Base-by-base conservation (phyloP, 2,888 invertebrate genomes). In the Pimpla rufipes region DNA sequence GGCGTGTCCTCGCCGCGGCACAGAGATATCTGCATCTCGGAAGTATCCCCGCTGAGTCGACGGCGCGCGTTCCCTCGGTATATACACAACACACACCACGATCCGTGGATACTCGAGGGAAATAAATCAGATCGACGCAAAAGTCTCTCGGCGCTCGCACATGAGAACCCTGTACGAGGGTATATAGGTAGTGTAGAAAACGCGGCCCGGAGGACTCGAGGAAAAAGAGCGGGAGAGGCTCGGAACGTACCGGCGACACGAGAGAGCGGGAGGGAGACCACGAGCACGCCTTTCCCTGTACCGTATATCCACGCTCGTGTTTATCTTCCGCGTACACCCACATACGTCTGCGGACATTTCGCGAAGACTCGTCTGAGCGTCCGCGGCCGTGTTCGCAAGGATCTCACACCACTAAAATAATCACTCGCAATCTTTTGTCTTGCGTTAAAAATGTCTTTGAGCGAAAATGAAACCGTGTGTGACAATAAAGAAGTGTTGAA, bases 101-200 rank as follows among this genome's bases (percentile, higher is more conserved):
- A 29, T 40, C 66, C 70, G 23, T 59, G 42, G 57, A 64, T 76
- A 59, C 57, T 40, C 40, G 35, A 45, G 79, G 50, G 70, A 85
- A 87, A 87, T 85, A 85, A 85, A 85, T 85, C 85, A 85, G 86
- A 85, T 87, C 86, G 85, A 84, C 79, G 79, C 79, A 79, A 87
- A 84, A 85, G 83, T 79, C 79, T 77, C 74, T 76, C 62, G 47
- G 74, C 70, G 67, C 67, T 50, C 71, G 62, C 68, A 64, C 59
- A 67, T 67, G 42, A 67, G 40, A 21, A 47, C 40, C n/a, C 18
- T 23, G 11, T 71, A 16, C 47, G 11, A 40, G 23, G 40, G 29
- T 18, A 10, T 18, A 21, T 59, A 67, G 45, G 50, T 59, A 13
- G 83, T 50, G 59, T 50, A 57, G 74, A 42, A 77, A 81, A 66